Evolutionary conservation across 2,113 vertebrate genomes (phyloP).

Genomic region (Laterallus jamaicensis): DNA sequence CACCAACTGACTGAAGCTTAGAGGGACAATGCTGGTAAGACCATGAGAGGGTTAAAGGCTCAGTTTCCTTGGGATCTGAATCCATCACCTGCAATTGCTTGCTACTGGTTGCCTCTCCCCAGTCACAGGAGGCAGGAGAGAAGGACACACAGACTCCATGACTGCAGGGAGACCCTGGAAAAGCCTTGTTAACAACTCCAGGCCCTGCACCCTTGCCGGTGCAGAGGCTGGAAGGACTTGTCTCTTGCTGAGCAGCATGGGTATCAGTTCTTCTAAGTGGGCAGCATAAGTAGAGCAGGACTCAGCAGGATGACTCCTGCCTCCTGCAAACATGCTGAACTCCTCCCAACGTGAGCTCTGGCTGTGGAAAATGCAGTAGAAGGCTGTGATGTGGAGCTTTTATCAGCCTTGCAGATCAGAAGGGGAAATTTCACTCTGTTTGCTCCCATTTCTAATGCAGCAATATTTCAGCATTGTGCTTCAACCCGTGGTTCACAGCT

Average conservation of each 20-base stretch:
- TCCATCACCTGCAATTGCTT: background rate
- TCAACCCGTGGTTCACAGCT: constrained; percentile 18
- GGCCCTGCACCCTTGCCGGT: fast-evolving
- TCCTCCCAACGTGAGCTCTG: background rate
- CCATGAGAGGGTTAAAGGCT: background rate
- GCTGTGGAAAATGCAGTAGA: background rate
- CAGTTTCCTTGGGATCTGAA: background rate
- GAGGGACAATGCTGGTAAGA: background rate
- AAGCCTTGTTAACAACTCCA: background rate
- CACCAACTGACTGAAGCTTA: background rate
- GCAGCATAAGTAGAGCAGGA: background rate
- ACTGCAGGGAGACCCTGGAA: background rate
- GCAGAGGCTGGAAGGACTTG: background rate
- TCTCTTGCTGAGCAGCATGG: background rate
- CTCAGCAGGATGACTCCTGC: constrained; percentile 3
- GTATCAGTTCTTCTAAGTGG: background rate
- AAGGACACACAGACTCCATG: background rate
- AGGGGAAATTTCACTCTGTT: constrained; percentile 4
- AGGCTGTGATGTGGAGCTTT: background rate
- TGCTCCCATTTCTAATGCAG: constrained; percentile 13
- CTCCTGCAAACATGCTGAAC: background rate
- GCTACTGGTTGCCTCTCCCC: background rate
- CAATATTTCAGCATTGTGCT: constrained; percentile 64
- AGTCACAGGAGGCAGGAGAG: background rate
- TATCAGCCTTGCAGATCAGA: background rate